Evolutionary conservation across 2,888 invertebrate species (phyloP).

Genomic region (Notodonta ziczac): DNA sequence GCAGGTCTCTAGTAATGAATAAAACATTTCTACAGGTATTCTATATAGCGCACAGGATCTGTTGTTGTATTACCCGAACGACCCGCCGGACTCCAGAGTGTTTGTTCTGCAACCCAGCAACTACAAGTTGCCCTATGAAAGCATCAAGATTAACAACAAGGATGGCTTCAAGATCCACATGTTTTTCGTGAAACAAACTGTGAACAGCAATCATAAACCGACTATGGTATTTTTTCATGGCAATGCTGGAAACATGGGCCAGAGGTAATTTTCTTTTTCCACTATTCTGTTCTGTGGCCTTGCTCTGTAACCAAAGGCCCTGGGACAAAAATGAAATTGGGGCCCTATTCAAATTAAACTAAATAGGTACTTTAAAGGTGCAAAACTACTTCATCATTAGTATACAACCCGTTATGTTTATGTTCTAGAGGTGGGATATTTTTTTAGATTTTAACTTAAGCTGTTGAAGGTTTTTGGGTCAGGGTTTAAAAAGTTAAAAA

Average conservation of each 20-base stretch:
- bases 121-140: slow-evolving; percentile 94
- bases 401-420: too few relatives aligned
- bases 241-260: slow-evolving; percentile 98
- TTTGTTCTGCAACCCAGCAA: slow-evolving; percentile 95
- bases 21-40: slow-evolving; percentile 83
- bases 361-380: too few relatives aligned
- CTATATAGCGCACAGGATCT: slow-evolving; percentile 94
- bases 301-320: too few relatives aligned
- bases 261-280: slow-evolving; percentile 84
- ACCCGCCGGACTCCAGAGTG: slow-evolving; percentile 94
- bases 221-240: slow-evolving; percentile 97
- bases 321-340: too few relatives aligned
- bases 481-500: too few relatives aligned
- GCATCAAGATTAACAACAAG: slow-evolving; percentile 86
- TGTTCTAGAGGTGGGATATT: too few relatives aligned
- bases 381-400: too few relatives aligned
- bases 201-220: slow-evolving; percentile 88
- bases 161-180: slow-evolving; percentile 92
- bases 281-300: neutral
- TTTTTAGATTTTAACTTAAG: too few relatives aligned
- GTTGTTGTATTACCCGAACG: slow-evolving; percentile 94
- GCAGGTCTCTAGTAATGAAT: too few relatives aligned
- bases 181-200: slow-evolving; percentile 91
- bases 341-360: too few relatives aligned
- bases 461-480: too few relatives aligned